phyloP scores from a whole-genome alignment of 2,888 invertebrate genomes.

The Cataglyphis albicans region DNA sequence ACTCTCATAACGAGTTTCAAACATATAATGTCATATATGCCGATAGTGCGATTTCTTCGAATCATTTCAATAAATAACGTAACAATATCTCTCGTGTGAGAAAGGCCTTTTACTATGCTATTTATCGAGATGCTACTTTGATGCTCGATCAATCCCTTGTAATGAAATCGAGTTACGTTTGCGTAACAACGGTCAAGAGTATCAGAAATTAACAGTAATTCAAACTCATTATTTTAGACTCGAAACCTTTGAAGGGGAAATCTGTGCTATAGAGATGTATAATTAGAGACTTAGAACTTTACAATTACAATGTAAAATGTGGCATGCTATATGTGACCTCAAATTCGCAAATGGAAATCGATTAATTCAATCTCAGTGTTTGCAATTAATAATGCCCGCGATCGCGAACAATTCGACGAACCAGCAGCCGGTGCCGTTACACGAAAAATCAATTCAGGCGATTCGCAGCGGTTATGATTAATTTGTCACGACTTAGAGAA shows the following conservation, averaged over 20 bases:
- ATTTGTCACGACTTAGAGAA: conserved; percentile 73
- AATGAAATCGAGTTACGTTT: background rate
- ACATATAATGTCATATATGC: background rate
- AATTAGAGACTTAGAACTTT: background rate
- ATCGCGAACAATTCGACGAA: conserved; percentile 4
- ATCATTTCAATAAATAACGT: background rate
- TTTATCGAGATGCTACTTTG: background rate
- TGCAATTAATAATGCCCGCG: background rate
- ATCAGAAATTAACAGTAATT: background rate
- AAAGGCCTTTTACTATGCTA: background rate
- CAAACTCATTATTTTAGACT: background rate
- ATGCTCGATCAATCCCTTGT: background rate
- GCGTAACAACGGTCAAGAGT: background rate
- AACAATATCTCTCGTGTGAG: conserved; percentile 10
- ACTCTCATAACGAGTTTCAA: background rate
- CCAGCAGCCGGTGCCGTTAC: conserved; percentile 19
- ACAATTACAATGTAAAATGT: background rate
- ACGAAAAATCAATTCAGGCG: conserved; percentile 58
- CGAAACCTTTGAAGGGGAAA: background rate
- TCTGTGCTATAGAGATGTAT: background rate
- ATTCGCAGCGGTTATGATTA: conserved; percentile 70
- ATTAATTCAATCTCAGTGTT: background rate
- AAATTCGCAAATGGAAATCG: conserved; percentile 9
- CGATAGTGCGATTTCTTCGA: background rate
- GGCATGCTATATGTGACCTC: background rate